Conservation (phyloP, 2,888 invertebrate genomes). For the Celastrina argiolus region DNA sequence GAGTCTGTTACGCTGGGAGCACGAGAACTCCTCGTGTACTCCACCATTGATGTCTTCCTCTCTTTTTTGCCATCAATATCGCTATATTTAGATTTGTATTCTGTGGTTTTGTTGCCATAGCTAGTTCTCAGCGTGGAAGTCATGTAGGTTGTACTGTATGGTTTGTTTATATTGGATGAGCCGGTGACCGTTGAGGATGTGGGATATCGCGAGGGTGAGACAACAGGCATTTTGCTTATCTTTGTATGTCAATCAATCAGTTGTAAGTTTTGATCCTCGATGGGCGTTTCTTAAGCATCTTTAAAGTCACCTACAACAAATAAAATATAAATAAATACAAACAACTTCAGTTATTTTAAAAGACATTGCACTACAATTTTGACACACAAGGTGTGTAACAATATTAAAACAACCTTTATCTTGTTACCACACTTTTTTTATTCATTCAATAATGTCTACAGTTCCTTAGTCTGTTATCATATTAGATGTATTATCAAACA, state of each 20-base stretch:
- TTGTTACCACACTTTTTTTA: not conserved
- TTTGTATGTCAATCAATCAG: conserved; percentile 38
- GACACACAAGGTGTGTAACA: not conserved
- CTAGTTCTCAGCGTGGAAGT: conserved; percentile 52
- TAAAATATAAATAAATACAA: not conserved
- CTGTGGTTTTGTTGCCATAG: conserved; percentile 59
- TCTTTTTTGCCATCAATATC: conserved; percentile 67
- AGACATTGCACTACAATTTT: too few relatives aligned
- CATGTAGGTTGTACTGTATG: conserved; percentile 69
- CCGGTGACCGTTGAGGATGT: conserved; percentile 63
- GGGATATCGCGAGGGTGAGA: conserved; percentile 74
- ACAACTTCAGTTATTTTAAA: not conserved
- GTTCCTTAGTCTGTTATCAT: not conserved
- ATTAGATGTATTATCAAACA: not conserved
- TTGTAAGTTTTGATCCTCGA: conserved; percentile 52
- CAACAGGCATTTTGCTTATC: conserved; percentile 68
- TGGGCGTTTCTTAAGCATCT: conserved; percentile 61
- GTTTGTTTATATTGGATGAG: conserved; percentile 72
- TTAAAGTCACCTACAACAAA: conserved; percentile 52
- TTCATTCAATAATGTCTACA: not conserved
- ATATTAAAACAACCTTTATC: not conserved
- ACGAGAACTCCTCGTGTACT: conserved; percentile 55
- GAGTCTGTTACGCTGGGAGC: conserved; percentile 70
- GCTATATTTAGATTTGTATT: conserved; percentile 57
- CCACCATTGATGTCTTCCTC: conserved; percentile 59